Evolutionary conservation across 1,140 invertebrate species (phyloP).

Genomic region (Solenopsis fugax): DNA sequence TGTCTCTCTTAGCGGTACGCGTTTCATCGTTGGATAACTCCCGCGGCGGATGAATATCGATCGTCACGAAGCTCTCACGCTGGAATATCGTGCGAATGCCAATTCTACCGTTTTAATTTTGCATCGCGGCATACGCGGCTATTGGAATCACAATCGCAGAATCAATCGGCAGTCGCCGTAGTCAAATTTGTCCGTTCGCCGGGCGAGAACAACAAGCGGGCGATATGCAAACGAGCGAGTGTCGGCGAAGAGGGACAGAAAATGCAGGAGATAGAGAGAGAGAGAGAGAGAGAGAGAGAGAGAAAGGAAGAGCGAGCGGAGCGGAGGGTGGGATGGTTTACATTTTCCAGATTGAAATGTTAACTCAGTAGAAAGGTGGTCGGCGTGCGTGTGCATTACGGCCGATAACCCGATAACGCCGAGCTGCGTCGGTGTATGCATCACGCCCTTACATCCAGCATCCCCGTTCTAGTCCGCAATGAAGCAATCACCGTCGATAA

Average conservation of each 20-base stretch:
- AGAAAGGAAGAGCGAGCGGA: constrained; percentile 23
- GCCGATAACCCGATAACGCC: constrained; percentile 71
- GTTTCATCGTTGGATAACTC: constrained; percentile 48
- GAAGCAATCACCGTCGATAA: constrained; percentile 77
- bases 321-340: constrained; percentile 49
- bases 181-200: constrained; percentile 66
- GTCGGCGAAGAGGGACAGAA: constrained; percentile 32
- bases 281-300: constrained; percentile 25
- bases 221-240: constrained; percentile 62
- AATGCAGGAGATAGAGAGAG: not conserved
- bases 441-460: constrained; percentile 67
- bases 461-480: constrained; percentile 69
- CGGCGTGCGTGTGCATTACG: constrained; percentile 70
- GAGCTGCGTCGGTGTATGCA: constrained; percentile 61
- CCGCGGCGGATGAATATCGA: constrained; percentile 50
- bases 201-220: constrained; percentile 57
- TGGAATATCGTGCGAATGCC: constrained; percentile 34
- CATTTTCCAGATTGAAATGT: constrained; percentile 72
- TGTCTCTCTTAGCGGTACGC: constrained; percentile 45
- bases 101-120: constrained; percentile 57
- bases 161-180: constrained; percentile 52
- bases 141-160: constrained; percentile 63
- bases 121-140: constrained; percentile 34
- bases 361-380: constrained; percentile 71
- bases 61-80: constrained; percentile 30